A percentile compares a stretch with the other conserved stretches of the same genome.
These are phyloP conservation scores for Margaritifera margaritifera DNA, from an alignment of 2,888 invertebrate genomes.

Conservation along the genomic window DNA sequence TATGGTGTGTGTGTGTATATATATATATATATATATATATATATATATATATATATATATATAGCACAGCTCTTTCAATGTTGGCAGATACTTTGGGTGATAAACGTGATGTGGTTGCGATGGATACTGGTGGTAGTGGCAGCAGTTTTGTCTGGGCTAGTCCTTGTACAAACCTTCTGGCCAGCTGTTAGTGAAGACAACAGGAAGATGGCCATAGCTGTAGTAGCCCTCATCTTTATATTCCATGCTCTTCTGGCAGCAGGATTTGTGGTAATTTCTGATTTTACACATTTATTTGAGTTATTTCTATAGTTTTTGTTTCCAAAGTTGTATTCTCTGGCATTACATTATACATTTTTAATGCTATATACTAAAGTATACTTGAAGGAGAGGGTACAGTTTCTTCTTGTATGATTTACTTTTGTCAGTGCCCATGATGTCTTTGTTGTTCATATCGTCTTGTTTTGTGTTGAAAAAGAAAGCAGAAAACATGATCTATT, in stretches of 20 bases:
- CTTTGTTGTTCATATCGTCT: no score
- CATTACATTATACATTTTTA: no score
- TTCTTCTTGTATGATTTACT: no score
- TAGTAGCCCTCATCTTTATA: slow-evolving; percentile 81
- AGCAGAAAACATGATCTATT: no score
- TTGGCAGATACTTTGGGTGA: slow-evolving; percentile 85
- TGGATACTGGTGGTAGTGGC: slow-evolving; percentile 90
- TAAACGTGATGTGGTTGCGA: slow-evolving; percentile 84
- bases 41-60: background rate
- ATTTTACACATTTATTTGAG: background rate
- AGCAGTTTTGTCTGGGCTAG: slow-evolving; percentile 84
- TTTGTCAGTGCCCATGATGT: no score
- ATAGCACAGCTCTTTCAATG: background rate
- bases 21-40: no score
- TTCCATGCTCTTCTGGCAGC: slow-evolving; percentile 88
- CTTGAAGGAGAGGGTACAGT: no score
- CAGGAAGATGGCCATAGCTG: slow-evolving; percentile 77
- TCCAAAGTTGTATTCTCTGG: no score
- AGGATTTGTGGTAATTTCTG: slow-evolving; percentile 82
- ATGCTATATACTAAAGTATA: no score
- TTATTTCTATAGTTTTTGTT: background rate
- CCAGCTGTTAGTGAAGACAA: slow-evolving; percentile 80
- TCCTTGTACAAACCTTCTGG: slow-evolving; percentile 86
- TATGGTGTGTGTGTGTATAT: no score
- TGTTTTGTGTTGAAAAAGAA: no score